Evolutionary conservation across 2,888 invertebrate genomes (phyloP), one percentile per base, ranked within the genome.

Genomic region (Schrankia costaestrigalis): DNA sequence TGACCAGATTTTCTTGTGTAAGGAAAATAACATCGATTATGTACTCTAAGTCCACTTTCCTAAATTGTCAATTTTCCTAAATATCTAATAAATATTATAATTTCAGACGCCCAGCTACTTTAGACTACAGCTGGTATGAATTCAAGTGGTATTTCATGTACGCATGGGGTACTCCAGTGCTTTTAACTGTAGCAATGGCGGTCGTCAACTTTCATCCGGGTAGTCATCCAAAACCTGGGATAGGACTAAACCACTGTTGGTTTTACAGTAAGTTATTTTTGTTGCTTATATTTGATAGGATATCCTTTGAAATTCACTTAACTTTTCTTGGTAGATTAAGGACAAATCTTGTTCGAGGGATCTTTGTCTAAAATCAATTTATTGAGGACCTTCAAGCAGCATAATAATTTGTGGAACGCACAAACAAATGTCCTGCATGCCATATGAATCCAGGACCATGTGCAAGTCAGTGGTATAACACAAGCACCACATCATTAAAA

Each of bases 201-300:
- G 64, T 88, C 1, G 76, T 90, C 1, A 90, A 92, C 56, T 84
- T 87, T 42, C 56, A 78, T 1, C 86, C 90, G 0, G 91, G 90
- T 0, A 41, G 63, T 2, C 90, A 90, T 34, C 34, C 77, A 3
- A 89, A 81, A 34, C 92, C 92, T 0, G 87, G 90, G 8, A 89
- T 93, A 17, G 92, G 91, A 1, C 71, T 88, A 7, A 60, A 57
- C 7, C 79, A 71, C 26, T 93, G 93, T 66, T 93, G 93, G 93
- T 93, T 93, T 62, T 71, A 76, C 41, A 82, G 93, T 93, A 67
- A 69, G 67, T 58, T 15, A 25, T 22, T 11, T 8, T 17, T 6
- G 3, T 26, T 17, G 17, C 4, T 5, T 17, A 5, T 3, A 7
- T 3, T 17, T 17, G 9, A 21, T n/a, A n/a, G n/a, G 9, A n/a